Percentiles rank a stretch among this genome's conserved stretches.
Evolutionary conservation across 2,113 vertebrate species (phyloP).

Genomic region (Pogonocichla stellata): DNA sequence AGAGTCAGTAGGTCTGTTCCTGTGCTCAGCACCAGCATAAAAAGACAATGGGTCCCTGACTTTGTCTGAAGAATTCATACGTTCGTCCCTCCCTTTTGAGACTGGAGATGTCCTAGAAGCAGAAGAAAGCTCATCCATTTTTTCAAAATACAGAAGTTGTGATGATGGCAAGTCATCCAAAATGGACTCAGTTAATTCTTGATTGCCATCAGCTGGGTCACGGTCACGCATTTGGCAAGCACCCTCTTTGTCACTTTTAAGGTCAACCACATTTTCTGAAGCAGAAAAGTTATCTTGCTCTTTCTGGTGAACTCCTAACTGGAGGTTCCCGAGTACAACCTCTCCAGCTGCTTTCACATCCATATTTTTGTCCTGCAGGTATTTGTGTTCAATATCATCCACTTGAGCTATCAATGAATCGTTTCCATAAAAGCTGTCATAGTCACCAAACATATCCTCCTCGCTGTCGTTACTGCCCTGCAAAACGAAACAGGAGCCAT

Average conservation of each 20-base stretch:
- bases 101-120: neutral
- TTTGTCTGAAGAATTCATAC: neutral
- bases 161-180: slow-evolving; percentile 79
- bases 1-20: neutral
- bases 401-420: slow-evolving; percentile 80
- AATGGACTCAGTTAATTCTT: slow-evolving; percentile 22
- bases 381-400: slow-evolving; percentile 73
- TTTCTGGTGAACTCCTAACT: neutral
- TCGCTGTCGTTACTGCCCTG: slow-evolving; percentile 80
- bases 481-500: neutral
- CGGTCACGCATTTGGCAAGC: neutral
- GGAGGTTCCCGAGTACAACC: neutral
- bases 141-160: slow-evolving; percentile 70
- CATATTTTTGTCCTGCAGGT: neutral
- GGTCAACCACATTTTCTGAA: neutral
- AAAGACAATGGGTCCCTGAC: neutral
- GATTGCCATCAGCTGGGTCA: neutral
- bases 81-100: neutral
- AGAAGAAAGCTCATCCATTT: neutral
- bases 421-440: slow-evolving; percentile 82
- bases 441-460: slow-evolving; percentile 89
- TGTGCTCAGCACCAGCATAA: neutral
- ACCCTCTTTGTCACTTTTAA: neutral
- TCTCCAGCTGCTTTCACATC: neutral
- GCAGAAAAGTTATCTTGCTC: neutral